Evolutionary conservation across 2,888 invertebrate species (phyloP), one percentile per base, ranked within the genome.

Genomic region (Portevinia maculata): DNA sequence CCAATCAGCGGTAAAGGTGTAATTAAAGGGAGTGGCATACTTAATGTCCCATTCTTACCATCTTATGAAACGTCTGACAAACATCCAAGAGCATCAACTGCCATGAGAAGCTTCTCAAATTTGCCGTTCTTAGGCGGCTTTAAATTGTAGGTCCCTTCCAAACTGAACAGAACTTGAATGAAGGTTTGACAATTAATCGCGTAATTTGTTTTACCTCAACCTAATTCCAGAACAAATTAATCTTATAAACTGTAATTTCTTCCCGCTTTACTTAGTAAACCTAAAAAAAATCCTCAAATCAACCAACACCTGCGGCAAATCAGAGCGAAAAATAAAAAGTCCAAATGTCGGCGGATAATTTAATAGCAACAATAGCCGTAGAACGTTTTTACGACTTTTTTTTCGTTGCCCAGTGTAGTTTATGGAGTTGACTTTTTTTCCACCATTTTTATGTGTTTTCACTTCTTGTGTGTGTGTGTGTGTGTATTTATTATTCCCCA

Each of bases 321-420:
- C 32, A 30, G 9, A 19, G 32, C n/a, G 9, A 1, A 28, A 24
- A 41, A 17, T 11, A 37, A 37, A 21, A 44, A 65, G 30, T 39
- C n/a, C 34, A 55, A 55, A 67, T 55, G 55, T 67, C 55, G 34
- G 67, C 67, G 46, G 34, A 67, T 67, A 67, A 67, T 67, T 67
- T 67, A 67, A 55, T 11, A 46, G 19, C 32, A 11, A 41, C 28
- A 9, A 13, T 13, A 6, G 17, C 44, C 44, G 34, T 1, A 17
- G 11, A 13, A 46, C 5, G 15, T 34, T 30, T 28, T 44, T 44
- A 60, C 60, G 64, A 17, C 48, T 30, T 53, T 52, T 60, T 19
- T 39, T 52, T 37, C 1, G 2, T 6, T 13, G 24, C 37, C 48
- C 62, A 11, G 21, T 34, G 52, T 17, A 34, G 32, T 15, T 19